Evolutionary conservation across 2,113 vertebrate species (phyloP).

Genomic region (Galemys pyrenaicus): DNA sequence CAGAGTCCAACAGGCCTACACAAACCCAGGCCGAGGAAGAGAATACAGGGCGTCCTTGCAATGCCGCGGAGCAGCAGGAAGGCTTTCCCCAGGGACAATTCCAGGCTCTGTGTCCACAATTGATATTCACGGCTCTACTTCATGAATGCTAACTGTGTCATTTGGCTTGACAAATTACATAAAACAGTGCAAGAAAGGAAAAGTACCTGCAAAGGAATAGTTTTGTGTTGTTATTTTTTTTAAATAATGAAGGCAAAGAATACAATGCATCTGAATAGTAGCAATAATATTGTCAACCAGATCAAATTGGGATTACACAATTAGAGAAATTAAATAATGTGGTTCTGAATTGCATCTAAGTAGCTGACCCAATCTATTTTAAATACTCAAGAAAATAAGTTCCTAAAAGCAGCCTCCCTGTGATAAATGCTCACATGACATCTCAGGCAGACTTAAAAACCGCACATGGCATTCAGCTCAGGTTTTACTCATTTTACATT

Average conservation of each 20-base stretch:
- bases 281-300: not conserved
- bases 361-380: not conserved
- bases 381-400: not conserved
- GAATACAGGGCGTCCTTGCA: slow-evolving; percentile 2
- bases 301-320: not conserved
- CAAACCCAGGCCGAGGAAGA: not conserved
- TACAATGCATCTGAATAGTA: not conserved
- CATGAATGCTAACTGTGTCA: slow-evolving; percentile 35
- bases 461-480: not conserved
- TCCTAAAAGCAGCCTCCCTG: slow-evolving; percentile 20
- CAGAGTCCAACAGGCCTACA: not conserved
- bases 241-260: not conserved
- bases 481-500: not conserved
- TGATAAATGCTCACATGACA: not conserved
- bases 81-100: slow-evolving; percentile 10
- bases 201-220: slow-evolving; percentile 8
- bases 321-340: slow-evolving; percentile 23
- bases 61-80: not conserved
- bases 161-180: not conserved
- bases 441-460: not conserved
- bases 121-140: slow-evolving; percentile 31
- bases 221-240: not conserved
- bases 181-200: not conserved
- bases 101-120: slow-evolving; percentile 22
- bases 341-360: slow-evolving; percentile 17